Base-by-base conservation (phyloP, 1,140 invertebrate genomes). In the Platyscapa corneri region DNA sequence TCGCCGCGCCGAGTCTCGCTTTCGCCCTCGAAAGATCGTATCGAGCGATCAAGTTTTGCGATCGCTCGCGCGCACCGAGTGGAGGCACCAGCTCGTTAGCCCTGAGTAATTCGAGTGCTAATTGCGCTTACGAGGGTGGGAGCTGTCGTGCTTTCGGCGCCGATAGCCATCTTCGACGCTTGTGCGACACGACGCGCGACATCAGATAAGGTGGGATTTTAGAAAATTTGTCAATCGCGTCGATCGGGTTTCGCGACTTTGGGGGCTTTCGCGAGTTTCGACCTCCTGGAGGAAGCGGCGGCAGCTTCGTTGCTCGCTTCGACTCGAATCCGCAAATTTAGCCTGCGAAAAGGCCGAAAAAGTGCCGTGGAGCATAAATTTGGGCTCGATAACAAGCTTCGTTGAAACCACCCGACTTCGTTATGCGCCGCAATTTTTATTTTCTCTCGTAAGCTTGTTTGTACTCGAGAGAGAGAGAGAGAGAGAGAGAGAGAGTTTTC, bases 101-200 rank as follows among this genome's bases (percentile, higher is more conserved):
- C 89, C 90, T 90, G 90, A 91, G 91, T 92, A 92, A 92, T 92
- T 92, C 91, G 90, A 91, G 88, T 89, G 89, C 91, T 91, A 92
- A 92, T 92, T 92, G 91, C 89, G 88, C 89, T 89, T 89, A 90
- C 89, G 90, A 90, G 88, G 83, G 88, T 86, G 84, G 7, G 10
- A 27, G 27, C 23, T 6, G 27, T 53, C 10, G 16, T 16, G 49
- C 49, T 53, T 53, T 53, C 1, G 16, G 49, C 16, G 49, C 49
- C 49, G 49, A 53, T 18, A 53, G 16, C 49, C 16, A 53, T 53
- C 49, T 53, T 53, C 49, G 49, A 53, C 2, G 49, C 49, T 46
- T 46, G 42, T 46, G 42, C 42, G 12, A 46, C 10, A 53, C 49
- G 18, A 10, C 2, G 18, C 16, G 49, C 16, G 49, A 53, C 16